Base-by-base conservation (phyloP, 2,113 vertebrate genomes). In the Centropus unirufus region DNA sequence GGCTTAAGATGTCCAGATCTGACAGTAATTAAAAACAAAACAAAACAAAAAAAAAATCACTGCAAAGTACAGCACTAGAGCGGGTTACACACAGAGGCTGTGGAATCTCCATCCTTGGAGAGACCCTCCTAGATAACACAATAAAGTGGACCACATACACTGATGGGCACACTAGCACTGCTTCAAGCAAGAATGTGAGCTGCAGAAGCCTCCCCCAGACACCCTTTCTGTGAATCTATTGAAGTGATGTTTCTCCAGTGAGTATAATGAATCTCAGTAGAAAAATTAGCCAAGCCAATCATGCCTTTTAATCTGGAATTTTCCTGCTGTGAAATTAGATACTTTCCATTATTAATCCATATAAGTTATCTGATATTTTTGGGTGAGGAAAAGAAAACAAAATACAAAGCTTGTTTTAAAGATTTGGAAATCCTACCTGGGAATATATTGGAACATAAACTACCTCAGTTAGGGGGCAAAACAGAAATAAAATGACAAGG, bases 361-460 rank as follows among this genome's bases (percentile, higher is more conserved):
- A 73, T 59, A 78, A 61, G 69, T 83, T 76, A 44, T 74, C 18
- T 27, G 14, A 21, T 58, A 57, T 52, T 40, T 95, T 36, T 49
- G n/a, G 18, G 20, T 57, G 19, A 73, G 22, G 72, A 92, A 95
- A 91, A 17, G 58, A 87, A 92, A 78, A 27, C 8, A 89, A 90
- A 57, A 17, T 57, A 64, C 62, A 76, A 87, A 75, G 21, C 24
- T 68, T 69, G 36, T 58, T 92, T 96, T 82, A 91, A 89, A 91
- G 74, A 64, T 54, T 69, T 89, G 40, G 40, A 92, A 92, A 75
- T 82, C 66, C 44, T 92, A 84, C n/a, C 14, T 76, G 32, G 72
- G 70, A 85, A 61, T 84, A 92, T 82, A 89, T 27, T 76, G 51
- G 54, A 75, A 76, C 36, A 92, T 83, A 79, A 91, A 87, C 54